These are phyloP conservation scores for Naso thynnoides DNA, from an alignment of 2,797 vertebrate species.

Conservation along the genomic window DNA sequence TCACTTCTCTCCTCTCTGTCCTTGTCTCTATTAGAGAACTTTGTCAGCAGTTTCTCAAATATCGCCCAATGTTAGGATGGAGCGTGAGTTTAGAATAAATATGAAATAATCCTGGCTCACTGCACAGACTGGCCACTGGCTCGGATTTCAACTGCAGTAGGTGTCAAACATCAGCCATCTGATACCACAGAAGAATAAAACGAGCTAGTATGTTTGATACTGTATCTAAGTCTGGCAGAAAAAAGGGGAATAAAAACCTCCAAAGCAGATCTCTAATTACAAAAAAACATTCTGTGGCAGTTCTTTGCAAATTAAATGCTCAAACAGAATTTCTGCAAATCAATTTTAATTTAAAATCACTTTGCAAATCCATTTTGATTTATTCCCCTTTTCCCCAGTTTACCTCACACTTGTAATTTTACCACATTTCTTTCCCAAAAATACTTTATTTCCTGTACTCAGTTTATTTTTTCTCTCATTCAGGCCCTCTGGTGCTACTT, in stretches of 20 bases:
- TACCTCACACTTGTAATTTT: slow-evolving; percentile 5
- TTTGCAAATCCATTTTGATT: slow-evolving; percentile 41
- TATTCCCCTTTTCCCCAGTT: not conserved
- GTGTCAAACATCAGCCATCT: slow-evolving; percentile 16
- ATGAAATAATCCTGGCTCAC: slow-evolving; percentile 10
- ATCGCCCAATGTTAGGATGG: not conserved
- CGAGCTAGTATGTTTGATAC: not conserved
- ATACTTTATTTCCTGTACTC: not conserved
- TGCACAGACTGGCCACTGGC: slow-evolving; percentile 1
- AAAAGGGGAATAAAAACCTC: not conserved
- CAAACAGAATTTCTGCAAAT: slow-evolving; percentile 46
- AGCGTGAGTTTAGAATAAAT: slow-evolving; percentile 11
- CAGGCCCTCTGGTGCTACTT: not conserved
- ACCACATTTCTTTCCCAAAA: not conserved
- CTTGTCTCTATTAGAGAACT: slow-evolving; percentile 17
- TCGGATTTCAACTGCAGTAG: not conserved
- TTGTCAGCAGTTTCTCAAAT: slow-evolving; percentile 34
- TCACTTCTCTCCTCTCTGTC: not conserved
- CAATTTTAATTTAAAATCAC: slow-evolving; percentile 51
- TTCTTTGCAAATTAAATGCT: slow-evolving; percentile 38
- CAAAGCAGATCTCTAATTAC: slow-evolving; percentile 37
- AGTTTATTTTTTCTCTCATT: not conserved
- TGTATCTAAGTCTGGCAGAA: not conserved
- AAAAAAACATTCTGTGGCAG: slow-evolving; percentile 28
- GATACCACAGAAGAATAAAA: slow-evolving; percentile 15